Evolutionary conservation across 2,797 vertebrate species (phyloP).

Genomic region (Danio tinwini): DNA sequence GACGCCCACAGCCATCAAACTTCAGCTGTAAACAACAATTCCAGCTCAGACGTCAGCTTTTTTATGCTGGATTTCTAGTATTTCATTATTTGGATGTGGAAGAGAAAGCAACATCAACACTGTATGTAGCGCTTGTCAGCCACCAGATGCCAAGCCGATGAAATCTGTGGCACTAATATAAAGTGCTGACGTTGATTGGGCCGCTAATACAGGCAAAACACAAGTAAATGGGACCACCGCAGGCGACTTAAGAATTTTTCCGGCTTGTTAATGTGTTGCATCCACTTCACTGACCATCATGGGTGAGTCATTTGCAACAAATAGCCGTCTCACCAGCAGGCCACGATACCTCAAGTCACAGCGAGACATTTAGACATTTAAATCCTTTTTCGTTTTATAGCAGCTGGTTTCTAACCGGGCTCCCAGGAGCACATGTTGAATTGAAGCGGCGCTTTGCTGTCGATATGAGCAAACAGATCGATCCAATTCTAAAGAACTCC

Average conservation of each 20-base stretch:
- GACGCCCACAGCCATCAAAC: conserved; percentile 72
- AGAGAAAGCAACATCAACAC: conserved; percentile 21
- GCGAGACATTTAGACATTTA: conserved; percentile 44
- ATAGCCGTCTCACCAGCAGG: conserved; percentile 45
- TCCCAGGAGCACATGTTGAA: conserved; percentile 56
- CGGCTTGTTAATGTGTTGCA: conserved; percentile 40
- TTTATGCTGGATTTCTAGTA: conserved; percentile 14
- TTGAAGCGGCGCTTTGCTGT: conserved; percentile 54
- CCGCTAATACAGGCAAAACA: conserved; percentile 29
- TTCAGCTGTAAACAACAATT: conserved; percentile 45
- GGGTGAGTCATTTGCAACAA: conserved; percentile 38
- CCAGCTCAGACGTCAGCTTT: conserved; percentile 30
- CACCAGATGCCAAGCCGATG: background rate
- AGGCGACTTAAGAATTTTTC: conserved; percentile 20
- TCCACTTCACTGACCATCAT: conserved; percentile 42
- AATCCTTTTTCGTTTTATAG: conserved; percentile 30
- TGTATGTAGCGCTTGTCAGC: conserved; percentile 17
- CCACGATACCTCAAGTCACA: conserved; percentile 21
- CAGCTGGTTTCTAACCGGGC: conserved; percentile 38
- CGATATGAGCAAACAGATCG: conserved; percentile 69
- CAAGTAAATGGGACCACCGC: conserved; percentile 11
- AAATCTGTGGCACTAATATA: conserved; percentile 34
- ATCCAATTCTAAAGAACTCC: conserved; percentile 62
- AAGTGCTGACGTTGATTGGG: conserved; percentile 45
- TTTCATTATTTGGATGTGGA: conserved; percentile 23